A percentile compares a stretch with the other conserved stretches of the same genome.
Conservation (phyloP, 2,113 vertebrate species). For the Tringa solitaria region DNA sequence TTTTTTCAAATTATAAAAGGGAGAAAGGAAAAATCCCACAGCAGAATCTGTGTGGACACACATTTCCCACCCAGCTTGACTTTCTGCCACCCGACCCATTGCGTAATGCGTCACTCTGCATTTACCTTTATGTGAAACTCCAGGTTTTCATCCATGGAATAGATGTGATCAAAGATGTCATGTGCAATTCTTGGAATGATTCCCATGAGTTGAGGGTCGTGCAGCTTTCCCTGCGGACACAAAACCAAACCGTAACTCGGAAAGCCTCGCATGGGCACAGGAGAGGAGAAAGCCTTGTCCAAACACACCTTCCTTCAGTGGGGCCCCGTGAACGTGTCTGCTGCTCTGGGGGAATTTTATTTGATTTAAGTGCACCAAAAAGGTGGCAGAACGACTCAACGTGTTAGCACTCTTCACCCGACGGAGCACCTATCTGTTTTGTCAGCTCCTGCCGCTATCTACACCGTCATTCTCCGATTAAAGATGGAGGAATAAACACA, state of each 20-base stretch:
- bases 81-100: neutral
- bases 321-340: rapidly evolving
- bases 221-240: slow-evolving; percentile 83
- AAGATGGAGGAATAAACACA: neutral
- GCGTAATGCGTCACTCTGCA: neutral
- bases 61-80: neutral
- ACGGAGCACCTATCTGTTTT: neutral
- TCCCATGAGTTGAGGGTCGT: slow-evolving; percentile 88
- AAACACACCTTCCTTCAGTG: neutral
- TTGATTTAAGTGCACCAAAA: neutral
- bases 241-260: neutral
- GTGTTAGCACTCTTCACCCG: neutral
- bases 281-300: neutral
- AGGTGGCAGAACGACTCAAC: neutral
- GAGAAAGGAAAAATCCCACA: neutral
- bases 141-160: slow-evolving; percentile 96
- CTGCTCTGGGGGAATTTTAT: neutral
- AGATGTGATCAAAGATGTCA: slow-evolving; percentile 96
- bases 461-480: neutral
- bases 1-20: neutral
- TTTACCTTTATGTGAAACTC: slow-evolving; percentile 96
- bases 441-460: neutral
- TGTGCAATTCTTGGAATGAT: slow-evolving; percentile 92
- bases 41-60: neutral
- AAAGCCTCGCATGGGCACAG: neutral